These are phyloP conservation scores for Australoheros facetus DNA, from an alignment of 2,797 vertebrate species.

Conservation along the genomic window DNA sequence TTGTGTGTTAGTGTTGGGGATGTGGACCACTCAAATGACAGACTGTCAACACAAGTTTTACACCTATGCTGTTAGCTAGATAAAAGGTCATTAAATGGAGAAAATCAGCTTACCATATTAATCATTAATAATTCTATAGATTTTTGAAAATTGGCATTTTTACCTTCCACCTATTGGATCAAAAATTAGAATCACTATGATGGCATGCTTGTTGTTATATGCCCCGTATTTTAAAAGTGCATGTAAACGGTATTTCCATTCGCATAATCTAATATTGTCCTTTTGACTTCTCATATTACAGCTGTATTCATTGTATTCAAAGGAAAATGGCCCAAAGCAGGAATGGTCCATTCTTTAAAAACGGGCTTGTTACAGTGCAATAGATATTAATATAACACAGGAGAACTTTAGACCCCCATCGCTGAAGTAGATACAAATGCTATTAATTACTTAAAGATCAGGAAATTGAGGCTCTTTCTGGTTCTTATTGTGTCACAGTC, in stretches of 20 bases:
- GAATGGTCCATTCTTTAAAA: background rate
- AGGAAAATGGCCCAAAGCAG: background rate
- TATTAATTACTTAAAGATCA: constrained; percentile 13
- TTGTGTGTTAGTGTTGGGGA: background rate
- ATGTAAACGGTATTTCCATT: constrained; percentile 33
- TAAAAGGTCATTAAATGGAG: constrained; percentile 3
- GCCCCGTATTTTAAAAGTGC: constrained; percentile 47
- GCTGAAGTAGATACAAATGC: constrained; percentile 21
- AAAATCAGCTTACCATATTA: constrained; percentile 8
- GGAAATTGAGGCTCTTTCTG: background rate
- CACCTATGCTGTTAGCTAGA: background rate
- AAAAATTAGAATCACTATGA: constrained; percentile 13
- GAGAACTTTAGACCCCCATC: background rate
- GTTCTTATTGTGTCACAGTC: background rate
- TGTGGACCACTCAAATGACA: background rate
- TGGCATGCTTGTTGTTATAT: constrained; percentile 35
- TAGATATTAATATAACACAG: background rate
- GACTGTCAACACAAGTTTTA: background rate
- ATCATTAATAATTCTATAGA: background rate
- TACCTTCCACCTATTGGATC: constrained; percentile 7
- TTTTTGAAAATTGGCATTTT: constrained; percentile 2
- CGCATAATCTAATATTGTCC: background rate
- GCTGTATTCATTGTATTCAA: background rate
- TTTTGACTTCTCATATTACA: constrained; percentile 1
- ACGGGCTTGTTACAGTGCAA: background rate